Percentiles rank a stretch among this genome's conserved stretches.
These are phyloP conservation scores for Cephus runcator DNA, from an alignment of 2,888 invertebrate genomes.

Conservation along the genomic window DNA sequence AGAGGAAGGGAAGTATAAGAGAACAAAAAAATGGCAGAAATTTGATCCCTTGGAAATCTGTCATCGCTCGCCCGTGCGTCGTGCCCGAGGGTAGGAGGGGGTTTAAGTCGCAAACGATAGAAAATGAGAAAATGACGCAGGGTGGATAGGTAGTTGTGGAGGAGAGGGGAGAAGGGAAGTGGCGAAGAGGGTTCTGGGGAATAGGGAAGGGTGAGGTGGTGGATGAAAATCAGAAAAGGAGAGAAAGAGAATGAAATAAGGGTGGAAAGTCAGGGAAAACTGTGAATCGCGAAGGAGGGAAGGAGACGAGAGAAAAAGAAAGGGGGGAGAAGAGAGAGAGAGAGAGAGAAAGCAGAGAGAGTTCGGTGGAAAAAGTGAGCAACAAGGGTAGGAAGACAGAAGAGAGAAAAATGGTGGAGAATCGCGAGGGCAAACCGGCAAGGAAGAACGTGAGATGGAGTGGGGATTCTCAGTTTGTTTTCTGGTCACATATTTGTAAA, in stretches of 20 bases:
- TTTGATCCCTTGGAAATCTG: constrained; percentile 23
- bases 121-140: constrained; percentile 16
- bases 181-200: no score
- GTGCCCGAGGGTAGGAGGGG: background rate
- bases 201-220: no score
- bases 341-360: constrained; percentile 1
- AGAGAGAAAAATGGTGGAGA: constrained; percentile 2
- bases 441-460: background rate
- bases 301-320: background rate
- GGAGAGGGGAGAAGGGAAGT: background rate
- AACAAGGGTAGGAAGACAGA: constrained; percentile 12
- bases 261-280: background rate
- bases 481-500: constrained; percentile 62
- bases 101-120: constrained; percentile 18
- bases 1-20: background rate
- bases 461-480: constrained; percentile 46
- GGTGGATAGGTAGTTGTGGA: background rate
- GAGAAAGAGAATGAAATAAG: background rate
- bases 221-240: background rate
- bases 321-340: constrained; percentile 17
- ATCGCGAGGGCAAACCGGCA: background rate
- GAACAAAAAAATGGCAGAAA: constrained; percentile 21
- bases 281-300: background rate
- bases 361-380: background rate
- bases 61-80: constrained; percentile 13